These are phyloP conservation scores for Lomographa bimaculata DNA, from an alignment of 2,888 invertebrate species.

Conservation along the genomic window DNA sequence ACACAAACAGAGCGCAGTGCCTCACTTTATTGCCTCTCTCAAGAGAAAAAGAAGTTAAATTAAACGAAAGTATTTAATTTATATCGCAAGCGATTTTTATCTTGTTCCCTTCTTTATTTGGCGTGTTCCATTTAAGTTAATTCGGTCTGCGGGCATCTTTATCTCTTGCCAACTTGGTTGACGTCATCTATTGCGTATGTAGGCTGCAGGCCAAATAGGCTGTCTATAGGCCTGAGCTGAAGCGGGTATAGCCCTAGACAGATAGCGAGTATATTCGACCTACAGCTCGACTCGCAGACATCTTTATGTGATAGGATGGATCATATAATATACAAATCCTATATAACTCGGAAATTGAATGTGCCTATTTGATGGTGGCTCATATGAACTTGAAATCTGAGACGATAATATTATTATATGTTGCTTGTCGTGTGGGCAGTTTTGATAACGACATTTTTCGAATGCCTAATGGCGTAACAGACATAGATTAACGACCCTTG, in stretches of 20 bases:
- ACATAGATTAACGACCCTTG: too few relatives aligned
- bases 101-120: conserved; percentile 21
- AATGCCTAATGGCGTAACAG: too few relatives aligned
- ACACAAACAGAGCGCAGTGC: conserved; percentile 17
- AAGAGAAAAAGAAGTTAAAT: conserved; percentile 23
- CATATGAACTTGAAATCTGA: too few relatives aligned
- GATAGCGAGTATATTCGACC: conserved; percentile 1
- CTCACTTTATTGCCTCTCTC: conserved; percentile 21
- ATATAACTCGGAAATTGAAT: too few relatives aligned
- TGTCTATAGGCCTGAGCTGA: conserved; percentile 30
- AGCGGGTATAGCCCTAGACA: conserved; percentile 8
- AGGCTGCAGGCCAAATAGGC: conserved; percentile 49
- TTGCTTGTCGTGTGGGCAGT: too few relatives aligned
- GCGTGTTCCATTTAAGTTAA: conserved; percentile 41
- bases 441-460: too few relatives aligned
- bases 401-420: too few relatives aligned
- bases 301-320: not conserved
- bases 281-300: conserved; percentile 1
- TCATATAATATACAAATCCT: too few relatives aligned
- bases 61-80: conserved; percentile 23
- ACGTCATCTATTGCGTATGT: conserved; percentile 58
- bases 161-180: conserved; percentile 52
- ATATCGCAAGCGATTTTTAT: conserved; percentile 24
- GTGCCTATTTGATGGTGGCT: too few relatives aligned
- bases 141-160: conserved; percentile 45